These are phyloP conservation scores for Leucozona laternaria DNA, from an alignment of 2,888 invertebrate genomes.

Conservation along the genomic window DNA sequence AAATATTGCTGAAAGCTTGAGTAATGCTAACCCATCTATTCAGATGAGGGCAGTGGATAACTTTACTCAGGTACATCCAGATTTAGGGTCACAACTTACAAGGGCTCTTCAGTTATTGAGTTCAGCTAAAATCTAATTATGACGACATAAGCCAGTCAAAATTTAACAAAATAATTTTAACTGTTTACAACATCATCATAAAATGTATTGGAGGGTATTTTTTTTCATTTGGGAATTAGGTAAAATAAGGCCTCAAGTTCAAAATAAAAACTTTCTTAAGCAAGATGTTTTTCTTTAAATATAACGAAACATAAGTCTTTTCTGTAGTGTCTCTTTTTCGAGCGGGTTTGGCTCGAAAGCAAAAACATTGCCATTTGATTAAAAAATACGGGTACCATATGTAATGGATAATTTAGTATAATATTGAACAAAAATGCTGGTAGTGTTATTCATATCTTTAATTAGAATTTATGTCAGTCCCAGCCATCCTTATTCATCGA, in stretches of 20 bases:
- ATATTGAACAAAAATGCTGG: too few relatives aligned
- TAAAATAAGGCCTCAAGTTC: not conserved
- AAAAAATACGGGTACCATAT: too few relatives aligned
- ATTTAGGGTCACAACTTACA: constrained; percentile 90
- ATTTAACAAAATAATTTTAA: not conserved
- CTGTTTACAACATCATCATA: not conserved
- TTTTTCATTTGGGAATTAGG: not conserved
- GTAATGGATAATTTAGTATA: too few relatives aligned
- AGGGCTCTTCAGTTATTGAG: constrained; percentile 87
- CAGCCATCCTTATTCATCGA: too few relatives aligned
- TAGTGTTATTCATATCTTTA: too few relatives aligned
- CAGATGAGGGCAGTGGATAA: constrained; percentile 94
- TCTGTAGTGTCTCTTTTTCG: too few relatives aligned
- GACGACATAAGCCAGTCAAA: not conserved
- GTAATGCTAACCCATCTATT: constrained; percentile 92
- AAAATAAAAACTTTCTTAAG: not conserved
- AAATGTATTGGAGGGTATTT: not conserved
- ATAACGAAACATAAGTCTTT: too few relatives aligned
- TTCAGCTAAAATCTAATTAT: constrained; percentile 86
- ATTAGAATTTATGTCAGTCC: too few relatives aligned
- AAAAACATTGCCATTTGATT: too few relatives aligned
- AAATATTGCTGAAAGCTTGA: constrained; percentile 92
- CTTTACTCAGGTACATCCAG: constrained; percentile 91
- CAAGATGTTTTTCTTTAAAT: not conserved
- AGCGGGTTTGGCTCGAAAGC: too few relatives aligned